phyloP scores from a whole-genome alignment of 2,113 vertebrate genomes.

The Leptosomus discolor region DNA sequence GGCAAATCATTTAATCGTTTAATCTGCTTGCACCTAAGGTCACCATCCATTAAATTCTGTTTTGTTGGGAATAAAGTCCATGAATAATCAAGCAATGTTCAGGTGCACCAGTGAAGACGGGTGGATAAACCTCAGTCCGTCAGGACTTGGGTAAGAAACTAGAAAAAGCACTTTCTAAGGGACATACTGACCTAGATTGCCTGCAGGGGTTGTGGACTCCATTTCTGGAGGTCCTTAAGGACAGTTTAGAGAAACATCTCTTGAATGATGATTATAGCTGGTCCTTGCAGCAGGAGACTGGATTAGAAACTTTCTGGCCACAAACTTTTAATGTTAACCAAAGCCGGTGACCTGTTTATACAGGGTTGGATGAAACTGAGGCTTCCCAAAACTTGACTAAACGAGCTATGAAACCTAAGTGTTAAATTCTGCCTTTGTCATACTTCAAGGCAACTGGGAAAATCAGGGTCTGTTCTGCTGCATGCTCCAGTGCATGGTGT shows the following conservation, averaged over 20 bases:
- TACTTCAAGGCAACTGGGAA: background rate
- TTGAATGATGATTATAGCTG: background rate
- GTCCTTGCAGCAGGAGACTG: background rate
- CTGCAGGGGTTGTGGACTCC: background rate
- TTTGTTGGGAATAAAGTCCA: background rate
- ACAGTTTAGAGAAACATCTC: background rate
- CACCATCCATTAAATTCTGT: background rate
- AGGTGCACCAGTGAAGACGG: background rate
- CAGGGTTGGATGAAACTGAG: background rate
- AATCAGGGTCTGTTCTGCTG: background rate
- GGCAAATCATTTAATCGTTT: conserved; percentile 43
- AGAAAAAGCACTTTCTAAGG: background rate
- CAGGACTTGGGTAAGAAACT: background rate
- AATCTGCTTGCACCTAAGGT: conserved; percentile 20
- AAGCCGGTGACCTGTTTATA: background rate
- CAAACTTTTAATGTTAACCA: background rate
- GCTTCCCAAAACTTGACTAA: background rate
- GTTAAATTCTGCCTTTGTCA: background rate
- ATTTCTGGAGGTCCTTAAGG: background rate
- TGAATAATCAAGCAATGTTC: background rate
- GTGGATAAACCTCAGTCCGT: background rate
- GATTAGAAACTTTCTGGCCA: background rate
- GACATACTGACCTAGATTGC: background rate
- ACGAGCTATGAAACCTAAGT: background rate
- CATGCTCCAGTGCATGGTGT: rapidly evolving